phyloP scores from a whole-genome alignment of 2,113 vertebrate species.

The Oreochromis niloticus region DNA sequence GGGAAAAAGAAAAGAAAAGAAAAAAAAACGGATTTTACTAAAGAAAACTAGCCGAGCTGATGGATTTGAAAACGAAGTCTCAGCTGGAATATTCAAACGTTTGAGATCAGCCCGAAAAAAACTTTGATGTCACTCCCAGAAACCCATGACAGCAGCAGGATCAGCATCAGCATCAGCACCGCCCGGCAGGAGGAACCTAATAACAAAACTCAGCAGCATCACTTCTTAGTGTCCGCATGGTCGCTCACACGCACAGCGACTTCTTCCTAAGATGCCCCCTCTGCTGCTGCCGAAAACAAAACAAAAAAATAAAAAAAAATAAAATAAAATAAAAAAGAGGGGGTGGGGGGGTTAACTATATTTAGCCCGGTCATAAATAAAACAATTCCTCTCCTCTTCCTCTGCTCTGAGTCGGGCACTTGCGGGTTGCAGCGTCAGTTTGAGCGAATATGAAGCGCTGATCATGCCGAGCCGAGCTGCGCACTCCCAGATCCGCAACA shows the following conservation, averaged over 20 bases:
- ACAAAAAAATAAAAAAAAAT: not conserved
- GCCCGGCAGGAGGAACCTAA: slow-evolving; percentile 35
- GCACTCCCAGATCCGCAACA: slow-evolving; percentile 34
- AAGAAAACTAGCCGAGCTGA: not conserved
- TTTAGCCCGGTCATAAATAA: slow-evolving; percentile 21
- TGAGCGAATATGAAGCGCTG: not conserved
- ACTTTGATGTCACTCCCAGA: slow-evolving; percentile 44
- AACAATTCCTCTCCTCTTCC: not conserved
- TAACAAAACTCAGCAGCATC: slow-evolving; percentile 47
- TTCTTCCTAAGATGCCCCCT: not conserved
- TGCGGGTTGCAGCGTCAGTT: slow-evolving; percentile 18
- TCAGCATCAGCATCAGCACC: slow-evolving; percentile 1
- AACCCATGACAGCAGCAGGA: slow-evolving; percentile 29
- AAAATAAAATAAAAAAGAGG: not conserved
- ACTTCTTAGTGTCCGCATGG: slow-evolving; percentile 32
- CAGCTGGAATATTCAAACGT: slow-evolving; percentile 31
- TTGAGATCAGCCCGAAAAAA: slow-evolving; percentile 30
- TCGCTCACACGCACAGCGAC: not conserved
- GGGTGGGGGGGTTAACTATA: not conserved
- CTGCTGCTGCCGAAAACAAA: not conserved
- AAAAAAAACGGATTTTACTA: not conserved
- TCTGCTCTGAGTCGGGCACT: not conserved
- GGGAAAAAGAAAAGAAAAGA: not conserved
- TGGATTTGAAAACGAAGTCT: not conserved
- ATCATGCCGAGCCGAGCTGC: slow-evolving; percentile 35